Evolutionary conservation across 2,888 invertebrate genomes (phyloP).

Genomic region (Ametastegia equiseti): DNA sequence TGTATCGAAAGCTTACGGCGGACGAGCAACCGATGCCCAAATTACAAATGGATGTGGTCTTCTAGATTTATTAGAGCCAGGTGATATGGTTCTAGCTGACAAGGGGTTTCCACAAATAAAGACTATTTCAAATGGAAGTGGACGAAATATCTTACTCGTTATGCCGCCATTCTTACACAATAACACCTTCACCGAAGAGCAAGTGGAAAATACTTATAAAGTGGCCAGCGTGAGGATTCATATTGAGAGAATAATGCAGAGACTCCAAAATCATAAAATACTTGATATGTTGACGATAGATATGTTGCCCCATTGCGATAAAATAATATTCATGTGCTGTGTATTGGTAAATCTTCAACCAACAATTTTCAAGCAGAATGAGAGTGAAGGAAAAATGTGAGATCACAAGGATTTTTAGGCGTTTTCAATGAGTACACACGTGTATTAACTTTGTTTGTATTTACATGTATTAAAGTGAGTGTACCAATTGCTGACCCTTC

Average conservation of each 20-base stretch:
- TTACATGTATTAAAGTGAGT: too few species aligned
- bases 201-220: constrained; percentile 48
- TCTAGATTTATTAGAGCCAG: constrained; percentile 52
- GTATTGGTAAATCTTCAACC: not conserved
- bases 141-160: constrained; percentile 49
- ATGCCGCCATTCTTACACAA: constrained; percentile 54
- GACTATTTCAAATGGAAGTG: constrained; percentile 44
- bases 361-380: not conserved
- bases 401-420: not conserved
- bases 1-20: constrained; percentile 50
- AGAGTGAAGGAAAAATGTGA: not conserved
- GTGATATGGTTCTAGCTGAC: constrained; percentile 54
- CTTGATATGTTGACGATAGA: not conserved
- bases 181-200: constrained; percentile 28
- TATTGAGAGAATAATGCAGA: constrained; percentile 51
- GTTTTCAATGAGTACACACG: too few species aligned
- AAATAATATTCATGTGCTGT: constrained; percentile 8
- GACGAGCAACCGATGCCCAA: constrained; percentile 51
- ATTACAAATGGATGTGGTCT: constrained; percentile 51
- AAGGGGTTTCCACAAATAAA: constrained; percentile 56
- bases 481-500: too few species aligned
- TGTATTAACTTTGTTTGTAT: too few species aligned
- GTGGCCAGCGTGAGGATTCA: constrained; percentile 49
- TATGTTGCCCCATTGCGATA: not conserved
- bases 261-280: constrained; percentile 47